Conservation (phyloP, 2,797 vertebrate genomes). For the Halcyon badia region DNA sequence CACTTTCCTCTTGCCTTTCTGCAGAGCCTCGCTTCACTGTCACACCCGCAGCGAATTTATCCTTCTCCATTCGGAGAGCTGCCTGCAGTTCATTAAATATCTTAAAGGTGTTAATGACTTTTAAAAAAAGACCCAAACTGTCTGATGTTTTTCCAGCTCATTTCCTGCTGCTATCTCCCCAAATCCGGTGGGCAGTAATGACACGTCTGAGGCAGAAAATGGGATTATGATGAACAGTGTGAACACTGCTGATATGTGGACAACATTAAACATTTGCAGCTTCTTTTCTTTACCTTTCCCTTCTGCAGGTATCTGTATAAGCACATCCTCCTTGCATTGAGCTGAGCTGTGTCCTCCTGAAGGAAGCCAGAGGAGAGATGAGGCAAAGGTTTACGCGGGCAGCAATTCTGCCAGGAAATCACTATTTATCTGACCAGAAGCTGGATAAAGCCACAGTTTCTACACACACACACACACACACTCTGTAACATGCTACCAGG, state of each 20-base stretch:
- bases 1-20: not conserved
- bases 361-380: not conserved
- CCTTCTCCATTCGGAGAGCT: slow-evolving; percentile 1
- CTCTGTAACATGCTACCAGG: not conserved
- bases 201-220: slow-evolving; percentile 63
- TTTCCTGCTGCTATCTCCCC: slow-evolving; percentile 61
- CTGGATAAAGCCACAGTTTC: not conserved
- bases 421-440: not conserved
- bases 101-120: slow-evolving; percentile 63
- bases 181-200: slow-evolving; percentile 55
- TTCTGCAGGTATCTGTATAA: not conserved
- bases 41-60: not conserved
- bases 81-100: slow-evolving; percentile 53
- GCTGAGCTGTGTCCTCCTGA: slow-evolving; percentile 3
- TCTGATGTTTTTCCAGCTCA: slow-evolving; percentile 67
- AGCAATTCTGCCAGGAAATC: not conserved
- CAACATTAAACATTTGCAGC: slow-evolving; percentile 53
- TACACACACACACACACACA: accelerated
- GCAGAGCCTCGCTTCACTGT: not conserved
- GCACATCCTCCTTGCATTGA: not conserved
- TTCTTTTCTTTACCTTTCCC: slow-evolving; percentile 17
- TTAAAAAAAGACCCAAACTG: slow-evolving; percentile 53
- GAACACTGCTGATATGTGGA: slow-evolving; percentile 54
- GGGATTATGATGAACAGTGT: slow-evolving; percentile 56
- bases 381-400: not conserved